Percentiles rank a stretch among this genome's conserved stretches.
These are phyloP conservation scores for Coelopa pilipes DNA, from an alignment of 2,888 invertebrate species.

Conservation along the genomic window DNA sequence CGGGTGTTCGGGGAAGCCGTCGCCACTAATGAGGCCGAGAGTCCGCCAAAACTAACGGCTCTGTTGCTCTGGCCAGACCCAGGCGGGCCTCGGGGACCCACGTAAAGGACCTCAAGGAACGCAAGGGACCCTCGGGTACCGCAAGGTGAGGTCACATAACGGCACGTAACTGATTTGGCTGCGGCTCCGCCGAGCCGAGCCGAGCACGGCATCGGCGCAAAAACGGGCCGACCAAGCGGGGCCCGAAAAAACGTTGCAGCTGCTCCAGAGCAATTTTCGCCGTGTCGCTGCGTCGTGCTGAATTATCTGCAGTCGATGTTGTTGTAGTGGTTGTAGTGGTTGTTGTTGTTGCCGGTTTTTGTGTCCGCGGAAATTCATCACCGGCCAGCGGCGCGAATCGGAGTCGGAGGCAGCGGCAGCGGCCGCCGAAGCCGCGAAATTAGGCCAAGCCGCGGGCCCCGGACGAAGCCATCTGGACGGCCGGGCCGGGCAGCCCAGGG, in stretches of 20 bases:
- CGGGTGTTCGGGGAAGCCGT: no score
- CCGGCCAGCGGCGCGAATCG: no score
- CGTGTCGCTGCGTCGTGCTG: background rate
- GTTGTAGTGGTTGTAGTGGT: no score
- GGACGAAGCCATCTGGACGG: background rate
- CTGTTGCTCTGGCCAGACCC: background rate
- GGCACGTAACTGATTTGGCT: no score
- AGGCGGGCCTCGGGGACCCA: background rate
- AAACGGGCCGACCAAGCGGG: background rate
- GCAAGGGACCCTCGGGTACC: no score
- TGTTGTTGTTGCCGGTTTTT: background rate
- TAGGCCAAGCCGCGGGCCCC: background rate
- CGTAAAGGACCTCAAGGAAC: background rate
- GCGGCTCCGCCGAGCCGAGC: no score
- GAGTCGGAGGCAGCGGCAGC: background rate
- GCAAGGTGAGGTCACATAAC: no score
- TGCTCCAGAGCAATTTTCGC: background rate
- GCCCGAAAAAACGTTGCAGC: slow-evolving; percentile 12
- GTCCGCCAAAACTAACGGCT: background rate
- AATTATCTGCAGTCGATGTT: no score
- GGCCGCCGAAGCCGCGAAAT: background rate
- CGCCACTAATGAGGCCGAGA: no score
- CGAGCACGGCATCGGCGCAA: no score
- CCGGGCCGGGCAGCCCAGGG: no score
- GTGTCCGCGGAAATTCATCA: slow-evolving; percentile 14